phyloP scores from a whole-genome alignment of 2,888 invertebrate genomes.

The Embidobia sp. region DNA sequence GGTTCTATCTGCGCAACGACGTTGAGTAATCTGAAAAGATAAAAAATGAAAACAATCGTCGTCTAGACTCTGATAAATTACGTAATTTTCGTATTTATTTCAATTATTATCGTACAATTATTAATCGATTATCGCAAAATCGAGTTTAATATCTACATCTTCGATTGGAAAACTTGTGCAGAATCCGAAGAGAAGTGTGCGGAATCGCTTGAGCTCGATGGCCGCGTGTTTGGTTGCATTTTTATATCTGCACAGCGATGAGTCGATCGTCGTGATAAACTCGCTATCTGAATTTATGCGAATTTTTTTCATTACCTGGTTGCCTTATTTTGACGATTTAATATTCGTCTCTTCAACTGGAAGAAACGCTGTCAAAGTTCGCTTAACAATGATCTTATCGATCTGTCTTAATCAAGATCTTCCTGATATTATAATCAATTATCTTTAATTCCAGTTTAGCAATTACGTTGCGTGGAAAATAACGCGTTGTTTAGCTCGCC shows the following conservation, averaged over 20 bases:
- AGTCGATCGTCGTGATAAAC: slow-evolving; percentile 23
- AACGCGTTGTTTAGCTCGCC: neutral
- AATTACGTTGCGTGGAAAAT: slow-evolving; percentile 24
- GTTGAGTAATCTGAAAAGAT: too few species aligned
- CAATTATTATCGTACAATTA: slow-evolving; percentile 7
- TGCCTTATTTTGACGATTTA: slow-evolving; percentile 7
- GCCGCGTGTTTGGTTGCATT: slow-evolving; percentile 7
- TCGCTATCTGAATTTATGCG: slow-evolving; percentile 11
- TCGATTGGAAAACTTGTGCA: too few species aligned
- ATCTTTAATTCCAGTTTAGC: slow-evolving; percentile 8
- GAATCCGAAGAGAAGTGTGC: too few species aligned
- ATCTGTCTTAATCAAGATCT: slow-evolving; percentile 18
- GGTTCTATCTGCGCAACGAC: too few species aligned
- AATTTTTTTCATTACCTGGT: neutral
- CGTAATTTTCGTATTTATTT: neutral
- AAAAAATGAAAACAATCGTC: too few species aligned
- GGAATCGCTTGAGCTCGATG: slow-evolving; percentile 21
- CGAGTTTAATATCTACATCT: neutral
- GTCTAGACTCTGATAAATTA: slow-evolving; percentile 14
- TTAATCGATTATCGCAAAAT: slow-evolving; percentile 2
- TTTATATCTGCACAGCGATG: slow-evolving; percentile 12
- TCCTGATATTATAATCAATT: slow-evolving; percentile 9
- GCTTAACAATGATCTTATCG: slow-evolving; percentile 14
- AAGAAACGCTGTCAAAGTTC: slow-evolving; percentile 11
- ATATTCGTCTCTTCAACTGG: slow-evolving; percentile 3